Base-by-base conservation (phyloP, 2,888 invertebrate genomes). In the Blastobasis lacticolella region DNA sequence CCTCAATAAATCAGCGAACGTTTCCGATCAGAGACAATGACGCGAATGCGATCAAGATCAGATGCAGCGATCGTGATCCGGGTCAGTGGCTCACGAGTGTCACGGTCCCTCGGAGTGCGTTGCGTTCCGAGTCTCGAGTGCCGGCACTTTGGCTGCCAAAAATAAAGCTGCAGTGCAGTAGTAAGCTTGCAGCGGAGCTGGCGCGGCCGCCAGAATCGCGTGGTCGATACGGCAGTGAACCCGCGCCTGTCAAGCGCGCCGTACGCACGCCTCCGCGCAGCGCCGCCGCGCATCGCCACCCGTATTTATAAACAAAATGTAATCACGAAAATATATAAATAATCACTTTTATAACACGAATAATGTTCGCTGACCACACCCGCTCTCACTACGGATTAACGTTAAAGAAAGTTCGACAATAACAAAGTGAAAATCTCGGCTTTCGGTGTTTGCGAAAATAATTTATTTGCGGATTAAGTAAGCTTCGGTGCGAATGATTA, bases 161-260 rank as follows among this genome's bases (percentile, higher is more conserved):
- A 87, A 84, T 85, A 85, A 81, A 81, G 80, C 86, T 87, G 87
- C 87, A 87, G 78, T 87, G 87, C 87, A 86, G 87, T 83, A 73
- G 71, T 68, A 67, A 72, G 78, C 82, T 83, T 86, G 86, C 85
- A 86, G 81, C 70, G 70, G 63, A 73, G 70, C 80, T 76, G 83
- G 85, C 84, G 83, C 67, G 72, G 70, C 45, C 41, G 41, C 68
- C 66, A 67, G 69, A 65, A 66, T 23, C 23, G 23, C 23, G 23
- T 71, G 79, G 79, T 80, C 78, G 79, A 79, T 78, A 79, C 67
- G 57, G 60, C 79, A 85, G 86, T 86, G 64, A 71, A 75, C 78
- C 67, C 81, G 81, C 81, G 84, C 69, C 71, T 69, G 58, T 69
- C 23, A 23, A 23, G 23, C 67, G 67, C 53, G 59, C 61, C 63